Evolutionary conservation across 1,140 invertebrate species (phyloP), one percentile per base, ranked within the genome.

Genomic region (Aricia agestis): DNA sequence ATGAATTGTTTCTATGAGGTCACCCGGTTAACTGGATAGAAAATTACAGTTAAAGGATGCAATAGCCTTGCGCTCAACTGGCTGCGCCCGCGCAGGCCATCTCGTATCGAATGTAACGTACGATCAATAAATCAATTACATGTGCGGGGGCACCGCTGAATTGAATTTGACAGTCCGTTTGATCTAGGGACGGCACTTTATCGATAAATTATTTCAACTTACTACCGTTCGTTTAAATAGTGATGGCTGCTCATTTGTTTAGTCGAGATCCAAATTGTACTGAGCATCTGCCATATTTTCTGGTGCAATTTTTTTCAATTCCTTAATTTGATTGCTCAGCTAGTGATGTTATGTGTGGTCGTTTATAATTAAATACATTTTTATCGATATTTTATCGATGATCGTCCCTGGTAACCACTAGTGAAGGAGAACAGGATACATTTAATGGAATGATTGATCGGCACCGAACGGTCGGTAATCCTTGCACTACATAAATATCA

Each of bases 371-470:
- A 36, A 9, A 36, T 0, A 2, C 2, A 52, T 52, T 52, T 52
- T 52, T 52, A 52, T 52, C 45, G 45, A 63, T 19, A 63, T 63
- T 63, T 31, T 19, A 74, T 72, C 71, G 78, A 73, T 70, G 63
- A 32, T 52, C 67, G 66, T 76, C 80, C 69, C 75, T 73, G 19
- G 63, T 68, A 52, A 75, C 19, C 88, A 76, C 86, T 89, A 90
- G 72, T 68, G 76, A 76, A 77, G 79, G 85, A 83, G 86, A 87
- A 90, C 89, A 91, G 89, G 89, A 91, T 91, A 91, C 82, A 79
- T 90, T 90, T 86, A 91, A 91, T 91, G 86, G 83, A 82, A 91
- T 89, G 89, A 91, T 91, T 91, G 89, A 91, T 91, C 87, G 87
- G 84, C 77, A 83, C 82, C 82, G 80, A 88, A 90, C 87, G 79